Conservation (phyloP, 2,888 invertebrate species). For the Drosophila prolongata region DNA sequence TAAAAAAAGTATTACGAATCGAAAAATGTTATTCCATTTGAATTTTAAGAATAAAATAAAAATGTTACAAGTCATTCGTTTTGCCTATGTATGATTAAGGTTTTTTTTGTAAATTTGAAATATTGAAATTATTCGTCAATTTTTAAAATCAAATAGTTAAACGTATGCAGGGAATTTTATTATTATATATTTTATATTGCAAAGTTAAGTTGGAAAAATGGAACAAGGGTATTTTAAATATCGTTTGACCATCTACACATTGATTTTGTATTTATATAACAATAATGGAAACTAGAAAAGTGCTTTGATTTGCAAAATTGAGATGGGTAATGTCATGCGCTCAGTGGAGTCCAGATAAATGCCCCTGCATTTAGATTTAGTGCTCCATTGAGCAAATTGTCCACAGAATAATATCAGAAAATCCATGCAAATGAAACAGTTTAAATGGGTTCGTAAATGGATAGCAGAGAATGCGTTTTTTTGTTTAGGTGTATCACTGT, state of each 20-base stretch:
- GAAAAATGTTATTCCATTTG: too few species aligned
- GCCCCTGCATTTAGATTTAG: conserved; percentile 25
- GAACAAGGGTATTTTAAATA: neutral
- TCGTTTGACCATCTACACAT: neutral
- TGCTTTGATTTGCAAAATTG: conserved; percentile 47
- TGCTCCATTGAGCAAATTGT: conserved; percentile 46
- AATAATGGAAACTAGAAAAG: conserved; percentile 46
- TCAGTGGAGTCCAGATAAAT: conserved; percentile 35
- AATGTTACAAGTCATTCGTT: too few species aligned
- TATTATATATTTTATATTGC: too few species aligned
- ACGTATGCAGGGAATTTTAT: too few species aligned
- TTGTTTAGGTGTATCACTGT: conserved; percentile 9
- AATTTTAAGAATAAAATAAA: too few species aligned
- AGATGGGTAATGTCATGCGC: conserved; percentile 31
- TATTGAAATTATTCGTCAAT: too few species aligned
- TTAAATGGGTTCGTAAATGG: conserved; percentile 33
- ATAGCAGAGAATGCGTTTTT: conserved; percentile 3
- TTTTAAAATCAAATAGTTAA: too few species aligned
- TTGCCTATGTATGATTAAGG: too few species aligned
- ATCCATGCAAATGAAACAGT: conserved; percentile 23
- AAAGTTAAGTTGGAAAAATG: neutral
- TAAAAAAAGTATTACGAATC: too few species aligned
- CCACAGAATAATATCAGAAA: conserved; percentile 23
- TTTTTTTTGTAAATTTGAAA: too few species aligned
- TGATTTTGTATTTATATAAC: conserved; percentile 22